Base-by-base conservation (phyloP, 2,888 invertebrate genomes). In the Synanthedon myopaeformis region DNA sequence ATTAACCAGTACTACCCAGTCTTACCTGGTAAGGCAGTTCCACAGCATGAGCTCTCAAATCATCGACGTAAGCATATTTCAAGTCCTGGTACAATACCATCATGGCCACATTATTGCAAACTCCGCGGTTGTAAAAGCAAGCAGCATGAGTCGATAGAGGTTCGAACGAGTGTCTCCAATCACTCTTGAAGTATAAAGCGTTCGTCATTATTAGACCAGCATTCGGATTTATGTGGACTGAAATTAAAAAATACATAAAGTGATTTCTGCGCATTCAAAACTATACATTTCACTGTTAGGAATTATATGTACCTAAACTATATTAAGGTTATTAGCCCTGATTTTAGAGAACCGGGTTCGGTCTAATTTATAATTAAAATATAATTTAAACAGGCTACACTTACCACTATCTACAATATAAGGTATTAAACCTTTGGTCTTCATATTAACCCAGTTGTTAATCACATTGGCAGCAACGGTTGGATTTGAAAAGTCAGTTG, bases 11-110 rank as follows among this genome's bases (percentile, higher is more conserved):
- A 28, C 28, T 28, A 6, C 28, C 6, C 0, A 28, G 35, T 1
- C 11, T 65, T 72, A 92, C 92, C 80, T 89, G 76, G 68, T 92
- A 93, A 0, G 92, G 92, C 54, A 93, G 66, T 67, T 92, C 91
- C 11, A 92, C 63, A 45, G 90, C 90, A 65, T 92, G 89, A 0
- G 92, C 89, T 53, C 90, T 86, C 49, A 92, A 70, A 19, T 89
- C 78, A 0, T 83, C 76, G 41, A 92, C 75, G 58, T 83, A 82
- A 1, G 86, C 89, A 61, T 91, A 92, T 48, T 89, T 89, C 54
- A 91, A 84, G n/a, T 80, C 79, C 0, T 85, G 80, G 11, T 85
- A 74, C 48, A 86, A 72, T 55, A 90, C 88, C 93, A 93, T 93
- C 89, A 91, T 90, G 4, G 81, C 72, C 0, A 88, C 86, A 28